Conservation (phyloP, 2,797 vertebrate genomes). For the Ctenosaura bakeri region DNA sequence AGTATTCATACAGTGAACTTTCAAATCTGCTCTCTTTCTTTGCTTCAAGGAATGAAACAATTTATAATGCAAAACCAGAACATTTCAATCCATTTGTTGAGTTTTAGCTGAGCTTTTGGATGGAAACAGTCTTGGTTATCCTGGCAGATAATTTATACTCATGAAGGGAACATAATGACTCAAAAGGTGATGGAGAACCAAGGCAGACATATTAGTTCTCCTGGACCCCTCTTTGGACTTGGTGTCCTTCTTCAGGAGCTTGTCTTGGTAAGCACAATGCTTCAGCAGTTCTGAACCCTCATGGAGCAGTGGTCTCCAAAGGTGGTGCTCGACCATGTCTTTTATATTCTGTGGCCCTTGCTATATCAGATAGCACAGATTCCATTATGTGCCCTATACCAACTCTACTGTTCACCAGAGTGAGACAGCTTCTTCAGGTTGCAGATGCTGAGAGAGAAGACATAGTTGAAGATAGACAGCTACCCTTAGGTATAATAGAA, state of each 20-base stretch:
- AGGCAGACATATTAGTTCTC: not conserved
- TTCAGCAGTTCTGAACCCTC: not conserved
- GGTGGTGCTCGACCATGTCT: not conserved
- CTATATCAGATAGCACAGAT: not conserved
- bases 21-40: not conserved
- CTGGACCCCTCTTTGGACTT: not conserved
- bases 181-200: too few relatives aligned
- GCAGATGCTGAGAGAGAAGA: too few relatives aligned
- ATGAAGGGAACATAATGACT: not conserved
- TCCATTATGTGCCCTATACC: not conserved
- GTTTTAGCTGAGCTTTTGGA: not conserved
- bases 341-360: not conserved
- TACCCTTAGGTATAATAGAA: too few relatives aligned
- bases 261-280: not conserved
- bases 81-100: not conserved
- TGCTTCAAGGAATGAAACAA: not conserved
- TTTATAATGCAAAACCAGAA: not conserved
- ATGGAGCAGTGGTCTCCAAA: not conserved
- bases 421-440: too few relatives aligned
- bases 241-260: not conserved
- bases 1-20: not conserved
- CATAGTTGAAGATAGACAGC: too few relatives aligned
- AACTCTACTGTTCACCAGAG: too few relatives aligned
- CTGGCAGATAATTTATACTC: not conserved
- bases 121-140: not conserved